phyloP scores from a whole-genome alignment of 2,797 vertebrate species.

The Myotis findleyi region DNA sequence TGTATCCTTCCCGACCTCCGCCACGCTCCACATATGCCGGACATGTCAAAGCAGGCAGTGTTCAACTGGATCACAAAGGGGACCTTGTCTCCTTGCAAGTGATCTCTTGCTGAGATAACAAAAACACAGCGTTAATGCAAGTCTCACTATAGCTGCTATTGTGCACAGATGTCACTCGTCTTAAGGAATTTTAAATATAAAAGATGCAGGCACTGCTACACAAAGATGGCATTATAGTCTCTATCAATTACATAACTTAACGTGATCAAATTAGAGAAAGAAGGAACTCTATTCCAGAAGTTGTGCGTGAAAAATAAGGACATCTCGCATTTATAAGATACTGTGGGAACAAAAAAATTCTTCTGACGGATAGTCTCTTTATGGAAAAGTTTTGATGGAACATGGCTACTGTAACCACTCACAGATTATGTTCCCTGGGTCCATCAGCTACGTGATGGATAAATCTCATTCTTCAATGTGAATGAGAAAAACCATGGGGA shows the following conservation, averaged over 20 bases:
- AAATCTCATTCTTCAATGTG: background rate
- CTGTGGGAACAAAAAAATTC: background rate
- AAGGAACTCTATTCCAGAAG: background rate
- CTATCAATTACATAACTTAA: background rate
- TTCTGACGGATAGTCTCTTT: background rate
- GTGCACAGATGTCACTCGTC: slow-evolving; percentile 1
- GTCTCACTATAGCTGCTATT: slow-evolving; percentile 3
- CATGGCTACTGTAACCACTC: background rate
- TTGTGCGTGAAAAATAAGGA: background rate
- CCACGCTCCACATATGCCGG: background rate
- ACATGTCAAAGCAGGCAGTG: background rate
- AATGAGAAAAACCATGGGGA: slow-evolving; percentile 10
- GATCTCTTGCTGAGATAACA: slow-evolving; percentile 61
- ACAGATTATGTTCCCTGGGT: background rate
- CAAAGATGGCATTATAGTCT: background rate
- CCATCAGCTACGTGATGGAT: background rate
- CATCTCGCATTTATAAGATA: background rate
- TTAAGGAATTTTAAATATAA: slow-evolving; percentile 40
- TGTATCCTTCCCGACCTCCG: background rate
- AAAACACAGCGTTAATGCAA: slow-evolving; percentile 61
- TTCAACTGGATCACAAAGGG: slow-evolving; percentile 41
- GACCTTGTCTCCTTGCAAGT: slow-evolving; percentile 40
- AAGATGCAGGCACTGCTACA: background rate
- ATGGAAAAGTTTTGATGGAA: background rate
- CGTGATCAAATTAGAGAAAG: background rate